A percentile compares a stretch with the other conserved stretches of the same genome.
phyloP scores from a whole-genome alignment of 2,888 invertebrate species.

The Sinhomidia bicolor region DNA sequence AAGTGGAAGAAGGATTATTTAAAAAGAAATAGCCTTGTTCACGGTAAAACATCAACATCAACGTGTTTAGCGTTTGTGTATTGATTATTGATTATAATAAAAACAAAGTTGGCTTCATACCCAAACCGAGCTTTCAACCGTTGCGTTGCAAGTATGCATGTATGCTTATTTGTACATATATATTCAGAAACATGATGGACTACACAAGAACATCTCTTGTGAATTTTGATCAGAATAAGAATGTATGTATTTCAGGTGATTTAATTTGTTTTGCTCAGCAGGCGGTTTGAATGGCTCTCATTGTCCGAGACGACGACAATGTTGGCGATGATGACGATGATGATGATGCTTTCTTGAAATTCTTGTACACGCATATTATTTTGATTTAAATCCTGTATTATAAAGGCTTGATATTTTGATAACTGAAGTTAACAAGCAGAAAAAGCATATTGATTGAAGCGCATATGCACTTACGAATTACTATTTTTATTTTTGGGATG shows the following conservation, averaged over 20 bases:
- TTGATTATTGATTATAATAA: neutral
- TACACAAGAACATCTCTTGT: constrained; percentile 36
- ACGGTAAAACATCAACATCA: neutral
- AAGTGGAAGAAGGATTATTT: constrained; percentile 36
- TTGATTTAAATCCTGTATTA: constrained; percentile 39
- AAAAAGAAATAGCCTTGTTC: constrained; percentile 56
- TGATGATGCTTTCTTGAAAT: constrained; percentile 38
- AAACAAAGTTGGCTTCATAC: neutral
- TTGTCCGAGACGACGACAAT: constrained; percentile 66
- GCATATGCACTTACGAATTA: constrained; percentile 9
- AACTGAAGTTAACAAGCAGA: constrained; percentile 43
- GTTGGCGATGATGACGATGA: constrained; percentile 42
- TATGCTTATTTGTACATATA: neutral
- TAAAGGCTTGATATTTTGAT: constrained; percentile 46
- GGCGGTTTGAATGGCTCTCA: constrained; percentile 66
- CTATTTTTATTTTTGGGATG: constrained; percentile 53
- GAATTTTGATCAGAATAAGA: constrained; percentile 62
- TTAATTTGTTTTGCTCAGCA: constrained; percentile 73
- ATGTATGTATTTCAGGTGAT: constrained; percentile 71
- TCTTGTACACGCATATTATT: constrained; percentile 23
- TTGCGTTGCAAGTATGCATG: neutral
- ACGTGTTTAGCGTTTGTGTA: neutral
- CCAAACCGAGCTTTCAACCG: too few relatives aligned
- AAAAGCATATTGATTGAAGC: constrained; percentile 47
- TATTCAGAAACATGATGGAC: neutral